Conservation (phyloP, 2,113 vertebrate genomes). For the Oncorhynchus clarkii region DNA sequence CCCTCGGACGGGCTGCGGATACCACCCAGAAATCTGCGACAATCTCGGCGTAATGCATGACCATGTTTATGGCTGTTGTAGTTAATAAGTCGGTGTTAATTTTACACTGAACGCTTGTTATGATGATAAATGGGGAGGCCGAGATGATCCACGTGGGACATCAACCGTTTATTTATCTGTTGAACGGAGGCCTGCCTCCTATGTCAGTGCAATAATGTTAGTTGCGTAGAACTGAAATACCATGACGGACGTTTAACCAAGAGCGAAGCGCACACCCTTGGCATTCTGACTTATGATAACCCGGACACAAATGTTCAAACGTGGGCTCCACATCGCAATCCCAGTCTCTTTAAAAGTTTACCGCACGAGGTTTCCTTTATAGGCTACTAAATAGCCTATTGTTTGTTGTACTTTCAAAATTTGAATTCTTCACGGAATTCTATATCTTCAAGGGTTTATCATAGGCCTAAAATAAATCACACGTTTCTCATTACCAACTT, state of each 20-base stretch:
- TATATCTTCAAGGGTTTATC: background rate
- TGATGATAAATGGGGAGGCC: conserved; percentile 70
- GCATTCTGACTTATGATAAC: too few species aligned
- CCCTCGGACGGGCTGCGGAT: conserved; percentile 14
- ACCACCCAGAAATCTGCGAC: conserved; percentile 61
- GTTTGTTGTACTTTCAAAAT: too few species aligned
- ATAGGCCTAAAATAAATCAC: too few species aligned
- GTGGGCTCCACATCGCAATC: too few species aligned
- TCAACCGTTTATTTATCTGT: conserved; percentile 43
- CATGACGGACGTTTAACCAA: too few species aligned
- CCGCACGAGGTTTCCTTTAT: too few species aligned
- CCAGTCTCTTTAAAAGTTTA: too few species aligned
- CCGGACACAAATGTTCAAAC: too few species aligned
- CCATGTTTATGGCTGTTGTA: conserved; percentile 70
- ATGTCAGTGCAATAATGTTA: conserved; percentile 3
- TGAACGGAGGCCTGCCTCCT: conserved; percentile 37
- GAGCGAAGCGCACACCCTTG: too few species aligned
- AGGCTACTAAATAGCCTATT: too few species aligned
- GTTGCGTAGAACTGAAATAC: too few species aligned
- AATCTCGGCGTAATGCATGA: conserved; percentile 68
- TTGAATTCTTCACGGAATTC: background rate
- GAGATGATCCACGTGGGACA: conserved; percentile 65
- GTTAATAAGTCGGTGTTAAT: conserved; percentile 80
- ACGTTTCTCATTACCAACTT: too few species aligned
- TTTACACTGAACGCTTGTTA: conserved; percentile 78